These are phyloP conservation scores for Polylopha cassiicola DNA, from an alignment of 2,888 invertebrate species.

Conservation along the genomic window DNA sequence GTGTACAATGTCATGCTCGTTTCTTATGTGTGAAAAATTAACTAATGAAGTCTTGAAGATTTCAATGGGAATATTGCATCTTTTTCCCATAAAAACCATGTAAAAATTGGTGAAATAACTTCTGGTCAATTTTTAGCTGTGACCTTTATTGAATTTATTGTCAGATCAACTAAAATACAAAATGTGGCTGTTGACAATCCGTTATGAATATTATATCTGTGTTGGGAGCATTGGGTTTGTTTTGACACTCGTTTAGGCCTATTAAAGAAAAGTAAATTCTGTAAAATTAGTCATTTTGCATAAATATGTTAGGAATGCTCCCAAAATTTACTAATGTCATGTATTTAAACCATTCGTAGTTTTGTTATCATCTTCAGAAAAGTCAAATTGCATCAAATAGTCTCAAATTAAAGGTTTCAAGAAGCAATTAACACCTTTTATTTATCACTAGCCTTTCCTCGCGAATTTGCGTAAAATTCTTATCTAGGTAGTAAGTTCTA, in stretches of 20 bases:
- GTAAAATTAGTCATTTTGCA: conserved; percentile 10
- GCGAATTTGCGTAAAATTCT: background rate
- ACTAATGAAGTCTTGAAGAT: conserved; percentile 10
- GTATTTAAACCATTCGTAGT: too few relatives aligned
- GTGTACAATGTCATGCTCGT: conserved; percentile 11
- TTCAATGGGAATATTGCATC: conserved; percentile 9
- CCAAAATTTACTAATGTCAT: conserved; percentile 2
- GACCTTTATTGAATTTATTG: conserved; percentile 24
- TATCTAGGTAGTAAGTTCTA: too few relatives aligned
- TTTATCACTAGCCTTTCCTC: conserved; percentile 24
- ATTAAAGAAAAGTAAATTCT: conserved; percentile 25
- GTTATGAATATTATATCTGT: conserved; percentile 1
- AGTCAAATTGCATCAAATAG: conserved; percentile 41
- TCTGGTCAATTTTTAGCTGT: conserved; percentile 28
- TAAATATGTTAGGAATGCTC: conserved; percentile 6
- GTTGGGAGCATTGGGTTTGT: conserved; percentile 15
- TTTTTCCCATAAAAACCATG: conserved; percentile 12
- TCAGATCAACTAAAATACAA: conserved; percentile 1
- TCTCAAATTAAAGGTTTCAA: conserved; percentile 70
- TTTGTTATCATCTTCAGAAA: conserved; percentile 10
- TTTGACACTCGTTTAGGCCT: conserved; percentile 33
- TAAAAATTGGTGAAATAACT: conserved; percentile 26
- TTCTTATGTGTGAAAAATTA: conserved; percentile 8
- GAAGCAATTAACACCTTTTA: conserved; percentile 41
- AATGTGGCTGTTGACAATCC: conserved; percentile 6